Base-by-base conservation (phyloP, 1,140 invertebrate genomes). In the Sminthurides bifidus region DNA sequence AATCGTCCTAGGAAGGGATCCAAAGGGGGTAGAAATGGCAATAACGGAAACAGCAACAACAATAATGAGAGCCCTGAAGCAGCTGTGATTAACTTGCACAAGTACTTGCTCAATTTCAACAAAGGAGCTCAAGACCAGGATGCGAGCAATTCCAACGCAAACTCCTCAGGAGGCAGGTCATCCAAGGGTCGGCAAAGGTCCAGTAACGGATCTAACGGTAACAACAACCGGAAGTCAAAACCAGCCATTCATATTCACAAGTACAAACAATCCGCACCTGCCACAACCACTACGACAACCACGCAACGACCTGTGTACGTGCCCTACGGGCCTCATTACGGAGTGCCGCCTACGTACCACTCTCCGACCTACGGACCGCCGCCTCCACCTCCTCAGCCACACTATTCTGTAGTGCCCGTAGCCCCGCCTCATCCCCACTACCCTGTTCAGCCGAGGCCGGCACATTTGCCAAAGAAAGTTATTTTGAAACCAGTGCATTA, bases 201-300 rank as follows among this genome's bases (percentile, higher is more conserved):
- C 10, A 43, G 6, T 21, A 8, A 6, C 12, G 21, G 41, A n/a
- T 14, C 8, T 14, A n/a, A 8, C 12, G 41, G 41, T 14, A 21
- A 21, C 8, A 21, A 8, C 8, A 43, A 21, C 6, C 6, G 41
- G 21, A 43, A 21, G 6, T 10, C 12, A 43, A 43, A 43, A n/a
- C 17, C 21, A 43, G 19, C 17, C 21, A 43, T 43, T 43, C 41
- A 19, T 8, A 43, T 43, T 43, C 41, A 43, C 41, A 43, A 43
- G 41, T 43, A 43, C 17, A 8, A 8, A n/a, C 41, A 12, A n/a
- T 27, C 12, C 8, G 6, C 44, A 6, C 26, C 44, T 14, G 15
- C 44, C 5, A 48, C 44, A 21, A 48, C 44, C 14, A 48, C 44
- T 10, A 48, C 44, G 6, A 48, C 44, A 48, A 48, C 44, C 5